phyloP scores from a whole-genome alignment of 1,140 invertebrate species.

The Sinella curviseta region DNA sequence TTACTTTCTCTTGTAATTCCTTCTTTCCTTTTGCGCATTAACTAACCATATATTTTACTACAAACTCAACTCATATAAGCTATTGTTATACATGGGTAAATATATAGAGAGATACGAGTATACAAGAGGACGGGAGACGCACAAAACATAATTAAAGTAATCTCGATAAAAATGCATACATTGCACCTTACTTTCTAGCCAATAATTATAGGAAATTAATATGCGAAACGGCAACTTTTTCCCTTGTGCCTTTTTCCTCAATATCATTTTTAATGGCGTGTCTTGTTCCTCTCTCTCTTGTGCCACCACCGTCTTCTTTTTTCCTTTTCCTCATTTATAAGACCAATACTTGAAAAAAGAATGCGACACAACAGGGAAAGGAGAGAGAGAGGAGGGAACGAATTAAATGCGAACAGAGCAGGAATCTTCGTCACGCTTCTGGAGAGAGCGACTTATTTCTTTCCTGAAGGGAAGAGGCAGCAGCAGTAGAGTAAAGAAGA shows the following conservation, averaged over 20 bases:
- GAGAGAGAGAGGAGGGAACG: neutral
- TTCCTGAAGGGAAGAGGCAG: neutral
- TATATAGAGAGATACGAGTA: no score
- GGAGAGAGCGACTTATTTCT: neutral
- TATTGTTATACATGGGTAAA: no score
- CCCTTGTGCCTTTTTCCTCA: conserved; percentile 21
- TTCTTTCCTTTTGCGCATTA: no score
- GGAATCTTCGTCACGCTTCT: conserved; percentile 8
- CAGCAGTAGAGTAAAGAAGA: neutral
- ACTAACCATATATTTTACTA: no score
- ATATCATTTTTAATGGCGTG: neutral
- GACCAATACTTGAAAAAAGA: neutral
- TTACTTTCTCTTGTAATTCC: no score
- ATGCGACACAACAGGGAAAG: neutral
- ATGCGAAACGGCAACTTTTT: conserved; percentile 49
- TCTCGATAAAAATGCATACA: conserved; percentile 51
- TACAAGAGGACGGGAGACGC: no score
- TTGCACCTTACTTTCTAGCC: conserved; percentile 50
- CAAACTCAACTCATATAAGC: no score
- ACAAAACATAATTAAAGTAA: conserved; percentile 51
- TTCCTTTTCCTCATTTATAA: neutral
- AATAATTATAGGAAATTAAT: conserved; percentile 54
- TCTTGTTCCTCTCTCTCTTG: neutral
- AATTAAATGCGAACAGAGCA: neutral
- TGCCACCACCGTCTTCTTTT: neutral